Conservation (phyloP, 2,888 invertebrate species). For the Cynaeus angustus region DNA sequence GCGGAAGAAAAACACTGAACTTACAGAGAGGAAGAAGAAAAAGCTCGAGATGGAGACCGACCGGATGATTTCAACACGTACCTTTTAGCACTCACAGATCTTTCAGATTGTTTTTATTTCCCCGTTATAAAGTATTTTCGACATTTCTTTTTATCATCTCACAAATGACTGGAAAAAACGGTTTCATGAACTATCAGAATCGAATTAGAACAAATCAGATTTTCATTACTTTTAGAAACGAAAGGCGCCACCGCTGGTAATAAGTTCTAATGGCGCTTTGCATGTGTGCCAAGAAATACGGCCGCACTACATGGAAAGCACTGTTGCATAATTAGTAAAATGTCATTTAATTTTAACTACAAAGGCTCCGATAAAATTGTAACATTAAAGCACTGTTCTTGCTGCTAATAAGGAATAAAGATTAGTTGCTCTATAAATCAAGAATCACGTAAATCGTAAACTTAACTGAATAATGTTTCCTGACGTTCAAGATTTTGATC, state of each 20-base stretch:
- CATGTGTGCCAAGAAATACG: conserved; percentile 34
- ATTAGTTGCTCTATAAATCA: conserved; percentile 11
- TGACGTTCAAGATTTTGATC: conserved; percentile 10
- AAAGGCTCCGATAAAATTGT: conserved; percentile 22
- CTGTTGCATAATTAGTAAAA: conserved; percentile 29
- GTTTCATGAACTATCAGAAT: conserved; percentile 25
- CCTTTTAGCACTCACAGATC: conserved; percentile 43
- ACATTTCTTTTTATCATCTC: conserved; percentile 26
- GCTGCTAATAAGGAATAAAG: conserved; percentile 18
- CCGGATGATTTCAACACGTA: conserved; percentile 52
- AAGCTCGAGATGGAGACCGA: conserved; percentile 42
- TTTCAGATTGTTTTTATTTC: conserved; percentile 48
- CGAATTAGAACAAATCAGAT: conserved; percentile 14
- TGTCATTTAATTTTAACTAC: conserved; percentile 33
- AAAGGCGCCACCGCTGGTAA: conserved; percentile 8
- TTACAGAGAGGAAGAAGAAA: conserved; percentile 42
- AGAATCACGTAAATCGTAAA: conserved; percentile 4
- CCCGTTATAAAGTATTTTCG: conserved; percentile 42
- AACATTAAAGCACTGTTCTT: background rate
- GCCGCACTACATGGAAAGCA: conserved; percentile 21
- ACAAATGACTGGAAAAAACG: conserved; percentile 19
- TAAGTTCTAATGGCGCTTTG: conserved; percentile 23
- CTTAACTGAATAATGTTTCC: conserved; percentile 15
- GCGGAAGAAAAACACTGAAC: conserved; percentile 56
- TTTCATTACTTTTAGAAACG: conserved; percentile 14